Evolutionary conservation across 2,113 vertebrate species (phyloP).

Genomic region (Otus sunia): DNA sequence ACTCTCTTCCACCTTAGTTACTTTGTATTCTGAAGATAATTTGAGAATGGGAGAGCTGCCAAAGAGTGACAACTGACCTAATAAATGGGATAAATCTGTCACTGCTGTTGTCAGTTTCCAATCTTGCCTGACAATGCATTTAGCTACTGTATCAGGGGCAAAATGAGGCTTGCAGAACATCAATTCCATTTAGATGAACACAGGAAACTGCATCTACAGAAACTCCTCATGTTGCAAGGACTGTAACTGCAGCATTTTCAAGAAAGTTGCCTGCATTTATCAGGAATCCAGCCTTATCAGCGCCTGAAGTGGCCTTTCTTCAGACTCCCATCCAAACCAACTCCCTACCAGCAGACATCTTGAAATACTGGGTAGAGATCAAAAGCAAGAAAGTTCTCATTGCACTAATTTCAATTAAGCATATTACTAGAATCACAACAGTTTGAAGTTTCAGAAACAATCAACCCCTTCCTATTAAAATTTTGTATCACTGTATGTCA

Average conservation of each 20-base stretch:
- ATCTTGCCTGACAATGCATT: neutral
- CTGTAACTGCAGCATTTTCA: neutral
- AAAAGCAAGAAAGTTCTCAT: neutral
- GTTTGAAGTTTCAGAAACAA: neutral
- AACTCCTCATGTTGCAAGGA: neutral
- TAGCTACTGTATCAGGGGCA: neutral
- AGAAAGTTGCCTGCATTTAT: neutral
- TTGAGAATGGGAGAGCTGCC: neutral
- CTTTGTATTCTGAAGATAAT: slow-evolving; percentile 18
- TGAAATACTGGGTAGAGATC: neutral
- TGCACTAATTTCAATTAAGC: neutral
- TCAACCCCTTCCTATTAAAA: neutral
- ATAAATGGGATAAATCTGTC: neutral
- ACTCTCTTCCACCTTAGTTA: neutral
- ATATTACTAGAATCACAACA: neutral
- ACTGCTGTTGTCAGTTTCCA: neutral
- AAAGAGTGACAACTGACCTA: neutral
- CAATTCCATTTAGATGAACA: neutral
- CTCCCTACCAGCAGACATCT: neutral
- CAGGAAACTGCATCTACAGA: neutral
- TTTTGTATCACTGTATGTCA: neutral
- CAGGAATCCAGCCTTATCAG: neutral
- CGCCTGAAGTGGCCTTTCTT: neutral
- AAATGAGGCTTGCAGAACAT: neutral
- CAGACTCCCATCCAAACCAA: neutral